phyloP scores from a whole-genome alignment of 2,797 vertebrate genomes.

The Cheracebus regulus region DNA sequence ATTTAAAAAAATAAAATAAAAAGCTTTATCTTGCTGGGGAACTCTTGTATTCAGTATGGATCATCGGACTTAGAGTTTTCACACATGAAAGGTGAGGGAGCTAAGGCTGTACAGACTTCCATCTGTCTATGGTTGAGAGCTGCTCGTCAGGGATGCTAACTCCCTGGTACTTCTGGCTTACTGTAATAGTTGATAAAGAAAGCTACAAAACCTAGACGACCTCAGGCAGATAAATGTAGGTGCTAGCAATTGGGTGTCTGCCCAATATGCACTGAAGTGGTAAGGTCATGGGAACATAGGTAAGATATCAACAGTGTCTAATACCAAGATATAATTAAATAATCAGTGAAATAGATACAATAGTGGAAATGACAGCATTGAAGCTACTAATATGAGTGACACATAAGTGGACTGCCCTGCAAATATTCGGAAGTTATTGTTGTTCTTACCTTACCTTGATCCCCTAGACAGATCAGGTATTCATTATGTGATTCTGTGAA shows the following conservation, averaged over 20 bases:
- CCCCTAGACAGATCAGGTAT: not conserved
- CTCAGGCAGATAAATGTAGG: not conserved
- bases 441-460: not conserved
- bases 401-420: rapidly evolving
- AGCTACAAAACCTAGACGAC: not conserved
- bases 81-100: rapidly evolving
- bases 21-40: not conserved
- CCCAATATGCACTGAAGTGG: not conserved
- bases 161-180: rapidly evolving
- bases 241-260: not conserved
- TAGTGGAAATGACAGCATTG: not conserved
- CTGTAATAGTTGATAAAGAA: not conserved
- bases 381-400: not conserved
- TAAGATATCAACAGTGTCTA: not conserved
- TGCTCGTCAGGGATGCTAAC: rapidly evolving
- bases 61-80: not conserved
- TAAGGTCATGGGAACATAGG: not conserved
- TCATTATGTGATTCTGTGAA: not conserved
- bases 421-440: not conserved
- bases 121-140: rapidly evolving
- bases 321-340: not conserved
- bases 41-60: not conserved
- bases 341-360: not conserved
- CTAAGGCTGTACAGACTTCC: not conserved
- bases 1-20: not conserved